Base-by-base conservation (phyloP, 92 coral and sea anemone genomes). In the Heteractis magnifica region DNA sequence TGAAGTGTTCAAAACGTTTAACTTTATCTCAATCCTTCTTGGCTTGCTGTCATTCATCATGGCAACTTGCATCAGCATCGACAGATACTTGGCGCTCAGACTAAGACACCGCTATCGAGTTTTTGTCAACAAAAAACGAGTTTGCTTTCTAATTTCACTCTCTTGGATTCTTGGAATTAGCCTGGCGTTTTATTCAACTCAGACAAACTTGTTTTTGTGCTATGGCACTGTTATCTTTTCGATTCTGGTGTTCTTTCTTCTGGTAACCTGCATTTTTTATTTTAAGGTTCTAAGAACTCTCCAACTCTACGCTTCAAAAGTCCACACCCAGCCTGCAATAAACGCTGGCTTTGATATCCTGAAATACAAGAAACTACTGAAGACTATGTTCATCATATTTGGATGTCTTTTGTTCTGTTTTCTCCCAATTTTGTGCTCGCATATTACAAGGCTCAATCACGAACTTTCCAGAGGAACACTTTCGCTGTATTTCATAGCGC, bases 331-430 rank as follows among this genome's bases (percentile, higher is more conserved):
- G 51, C 64, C 64, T 5, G 58, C 59, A 19, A 49, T 18, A 49
- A 19, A 49, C 11, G 5, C 59, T 14, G 71, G 71, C 23, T 79
- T 79, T 65, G 83, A 79, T 79, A 75, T 79, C 65, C 75, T 65
- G 83, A 79, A 79, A 65, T 79, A 79, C 83, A 79, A 51, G 59
- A 79, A 79, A 65, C 70, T 72, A 12, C 71, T 79, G 56, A 79
- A 79, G 83, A 79, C 83, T 8, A 79, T 79, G 83, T 52, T 79
- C 56, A 21, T 19, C 56, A 79, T 79, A 79, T 79, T 62, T 49
- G 83, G 83, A 65, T 79, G 83, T 19, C 21, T 9, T 6, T 15
- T 79, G 41, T 71, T 79, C 41, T 79, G 83, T 49, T 79, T 48
- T 44, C 73, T 68, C 23, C 73, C 73, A 26, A 68, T 68, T 7